Conservation (phyloP, 2,113 vertebrate genomes). For the Zosterops lateralis region DNA sequence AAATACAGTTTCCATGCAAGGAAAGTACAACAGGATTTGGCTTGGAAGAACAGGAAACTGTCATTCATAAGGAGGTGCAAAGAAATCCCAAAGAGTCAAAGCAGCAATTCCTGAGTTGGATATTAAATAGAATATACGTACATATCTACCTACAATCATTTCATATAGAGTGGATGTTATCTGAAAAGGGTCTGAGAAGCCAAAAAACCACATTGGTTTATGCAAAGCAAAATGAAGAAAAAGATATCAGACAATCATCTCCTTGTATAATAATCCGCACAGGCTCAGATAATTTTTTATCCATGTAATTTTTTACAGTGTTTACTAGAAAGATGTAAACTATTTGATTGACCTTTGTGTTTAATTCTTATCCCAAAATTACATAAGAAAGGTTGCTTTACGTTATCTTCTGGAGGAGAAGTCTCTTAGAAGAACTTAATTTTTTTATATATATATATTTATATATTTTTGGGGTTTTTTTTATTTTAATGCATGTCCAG, state of each 20-base stretch:
- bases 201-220: not conserved
- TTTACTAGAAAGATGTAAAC: not conserved
- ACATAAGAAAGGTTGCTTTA: not conserved
- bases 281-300: not conserved
- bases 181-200: not conserved
- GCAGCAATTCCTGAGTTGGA: not conserved
- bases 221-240: not conserved
- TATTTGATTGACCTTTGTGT: not conserved
- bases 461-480: no score
- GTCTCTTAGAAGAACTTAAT: not conserved
- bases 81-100: not conserved
- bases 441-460: not conserved
- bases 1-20: not conserved
- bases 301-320: not conserved
- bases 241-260: not conserved
- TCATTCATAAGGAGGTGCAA: not conserved
- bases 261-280: not conserved
- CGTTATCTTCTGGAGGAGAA: not conserved
- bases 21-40: not conserved
- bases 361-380: not conserved
- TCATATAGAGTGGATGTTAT: not conserved
- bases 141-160: not conserved
- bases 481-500: not conserved
- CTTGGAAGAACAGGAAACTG: not conserved
- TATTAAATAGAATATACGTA: not conserved